Percentiles rank a stretch among this genome's conserved stretches.
Conservation (phyloP, 2,113 vertebrate genomes). For the Ahaetulla prasina region DNA sequence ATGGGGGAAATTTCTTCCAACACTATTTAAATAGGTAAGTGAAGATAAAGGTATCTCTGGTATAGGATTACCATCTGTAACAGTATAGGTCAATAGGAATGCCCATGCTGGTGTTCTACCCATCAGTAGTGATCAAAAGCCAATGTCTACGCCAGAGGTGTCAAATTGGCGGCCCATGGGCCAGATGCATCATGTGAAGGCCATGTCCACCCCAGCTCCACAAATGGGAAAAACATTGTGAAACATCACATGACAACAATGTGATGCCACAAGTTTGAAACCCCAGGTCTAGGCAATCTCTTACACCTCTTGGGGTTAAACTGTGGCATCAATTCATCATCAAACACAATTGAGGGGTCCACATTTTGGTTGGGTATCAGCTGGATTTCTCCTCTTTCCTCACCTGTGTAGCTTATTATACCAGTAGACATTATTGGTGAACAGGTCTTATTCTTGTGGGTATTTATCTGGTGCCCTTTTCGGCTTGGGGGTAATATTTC, state of each 20-base stretch:
- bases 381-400: neutral
- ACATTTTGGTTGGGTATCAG: neutral
- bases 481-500: neutral
- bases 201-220: no score
- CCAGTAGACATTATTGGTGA: neutral
- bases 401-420: neutral
- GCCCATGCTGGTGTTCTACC: no score
- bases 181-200: no score
- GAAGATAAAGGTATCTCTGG: no score
- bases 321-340: neutral
- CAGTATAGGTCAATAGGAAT: no score
- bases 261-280: no score
- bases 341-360: neutral
- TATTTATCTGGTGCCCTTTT: neutral
- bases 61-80: no score
- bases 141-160: neutral
- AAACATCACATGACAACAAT: no score
- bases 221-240: no score
- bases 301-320: neutral
- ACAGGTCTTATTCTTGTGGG: neutral
- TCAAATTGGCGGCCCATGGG: no score
- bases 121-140: neutral
- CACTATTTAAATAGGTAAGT: no score
- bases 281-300: neutral
- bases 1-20: no score